These are phyloP conservation scores for Acrobasis suavella DNA, from an alignment of 2,888 invertebrate genomes.

Conservation along the genomic window DNA sequence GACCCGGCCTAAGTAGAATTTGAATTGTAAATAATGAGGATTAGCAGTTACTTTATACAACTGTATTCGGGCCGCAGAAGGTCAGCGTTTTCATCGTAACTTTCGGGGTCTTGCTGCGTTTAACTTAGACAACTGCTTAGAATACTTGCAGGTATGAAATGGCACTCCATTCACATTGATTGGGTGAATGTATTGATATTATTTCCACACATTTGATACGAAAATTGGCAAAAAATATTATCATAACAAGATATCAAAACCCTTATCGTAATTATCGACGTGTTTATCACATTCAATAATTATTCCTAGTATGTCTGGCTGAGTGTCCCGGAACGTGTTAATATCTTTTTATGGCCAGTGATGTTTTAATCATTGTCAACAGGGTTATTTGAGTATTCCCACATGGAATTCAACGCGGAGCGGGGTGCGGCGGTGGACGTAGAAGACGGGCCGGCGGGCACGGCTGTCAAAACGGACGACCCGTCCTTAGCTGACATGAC, in stretches of 20 bases:
- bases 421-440: constrained; percentile 83
- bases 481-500: constrained; percentile 91
- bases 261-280: too few relatives aligned
- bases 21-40: constrained; percentile 45
- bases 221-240: too few relatives aligned
- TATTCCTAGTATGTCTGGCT: too few relatives aligned
- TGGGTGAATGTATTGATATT: too few relatives aligned
- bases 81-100: constrained; percentile 5
- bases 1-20: constrained; percentile 39
- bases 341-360: too few relatives aligned
- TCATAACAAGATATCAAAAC: too few relatives aligned
- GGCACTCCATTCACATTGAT: too few relatives aligned
- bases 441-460: constrained; percentile 81
- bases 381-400: constrained; percentile 90
- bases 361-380: constrained; percentile 22
- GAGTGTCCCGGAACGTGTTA: too few relatives aligned
- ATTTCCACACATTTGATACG: too few relatives aligned
- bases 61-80: constrained; percentile 25
- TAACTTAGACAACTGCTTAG: not conserved
- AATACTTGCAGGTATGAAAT: too few relatives aligned
- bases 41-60: constrained; percentile 37
- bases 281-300: too few relatives aligned
- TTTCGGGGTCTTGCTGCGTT: not conserved
- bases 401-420: constrained; percentile 90
- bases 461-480: constrained; percentile 84